Percentiles rank a stretch among this genome's conserved stretches.
Conservation (phyloP, 2,888 invertebrate species). For the Camptogramma bilineatum region DNA sequence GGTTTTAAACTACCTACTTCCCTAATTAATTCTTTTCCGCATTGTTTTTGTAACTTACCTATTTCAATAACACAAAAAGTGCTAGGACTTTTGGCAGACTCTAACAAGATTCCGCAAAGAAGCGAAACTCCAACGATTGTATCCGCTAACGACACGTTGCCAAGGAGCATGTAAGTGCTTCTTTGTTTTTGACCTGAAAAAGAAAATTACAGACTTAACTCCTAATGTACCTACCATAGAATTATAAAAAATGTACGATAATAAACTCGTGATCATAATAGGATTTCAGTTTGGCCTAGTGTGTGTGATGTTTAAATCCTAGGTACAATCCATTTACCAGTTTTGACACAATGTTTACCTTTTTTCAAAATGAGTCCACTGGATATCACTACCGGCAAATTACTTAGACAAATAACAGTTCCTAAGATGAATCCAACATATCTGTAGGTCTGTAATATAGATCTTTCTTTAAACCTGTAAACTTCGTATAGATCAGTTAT, state of each 20-base stretch:
- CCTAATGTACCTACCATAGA: slow-evolving; percentile 4
- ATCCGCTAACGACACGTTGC: slow-evolving; percentile 88
- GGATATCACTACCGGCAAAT: slow-evolving; percentile 87
- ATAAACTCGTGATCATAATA: no score
- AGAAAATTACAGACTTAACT: slow-evolving; percentile 2
- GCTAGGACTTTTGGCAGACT: slow-evolving; percentile 62
- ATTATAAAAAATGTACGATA: no score
- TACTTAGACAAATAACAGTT: slow-evolving; percentile 83
- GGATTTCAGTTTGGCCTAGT: background rate
- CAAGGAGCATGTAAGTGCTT: slow-evolving; percentile 87
- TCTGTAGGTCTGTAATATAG: slow-evolving; percentile 80
- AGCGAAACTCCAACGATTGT: slow-evolving; percentile 87
- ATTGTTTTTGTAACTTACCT: slow-evolving; percentile 55
- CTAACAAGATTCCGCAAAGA: slow-evolving; percentile 77
- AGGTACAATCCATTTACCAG: no score
- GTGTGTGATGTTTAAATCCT: no score
- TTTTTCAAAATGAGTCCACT: slow-evolving; percentile 87
- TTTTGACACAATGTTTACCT: slow-evolving; percentile 67
- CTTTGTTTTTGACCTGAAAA: slow-evolving; percentile 86
- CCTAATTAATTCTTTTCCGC: background rate
- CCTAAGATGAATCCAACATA: slow-evolving; percentile 85
- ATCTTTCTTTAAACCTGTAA: slow-evolving; percentile 63
- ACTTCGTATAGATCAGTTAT: slow-evolving; percentile 68
- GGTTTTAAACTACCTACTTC: no score
- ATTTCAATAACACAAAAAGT: slow-evolving; percentile 73